Base-by-base conservation (phyloP, 2,888 invertebrate species). In the Aplocera efformata region DNA sequence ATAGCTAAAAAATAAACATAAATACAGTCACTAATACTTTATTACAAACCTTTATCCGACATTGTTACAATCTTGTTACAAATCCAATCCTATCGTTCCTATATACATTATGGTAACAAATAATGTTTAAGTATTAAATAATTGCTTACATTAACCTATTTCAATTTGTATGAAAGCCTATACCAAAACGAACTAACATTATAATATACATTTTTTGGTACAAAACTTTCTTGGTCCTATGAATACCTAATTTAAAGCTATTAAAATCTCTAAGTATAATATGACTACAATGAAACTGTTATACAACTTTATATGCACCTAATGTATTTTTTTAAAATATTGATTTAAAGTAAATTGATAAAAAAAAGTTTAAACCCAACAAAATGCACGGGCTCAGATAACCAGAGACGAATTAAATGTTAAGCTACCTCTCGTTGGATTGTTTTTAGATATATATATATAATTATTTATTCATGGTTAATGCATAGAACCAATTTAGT, bases 131-230 rank as follows among this genome's bases (percentile, higher is more conserved):
- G 68, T 59, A 58, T 82, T 83, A 82, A 86, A 85, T 82, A 82
- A 65, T 33, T 45, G 36, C 40, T 74, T 67, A 61, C 58, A 49
- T 61, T 69, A 74, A 72, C 70, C 75, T 81, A 81, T 67, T 69
- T 83, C 78, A 83, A 76, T 82, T 80, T 81, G 79, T 79, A 67
- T 67, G 79, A 80, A 86, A 85, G 79, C 73, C 71, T 71, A 72
- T 70, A 85, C 84, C 86, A 86, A 84, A 80, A 75, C 67, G 56
- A 76, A 73, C 73, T 80, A 79, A 76, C 70, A 73, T 62, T 55
- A 72, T 62, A 83, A 82, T 83, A 82, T 80, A 85, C 78, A 85
- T 70, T 83, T 79, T 88, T 88, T 84, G 86, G 85, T 83, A 82
- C 70, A 80, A 75, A 85, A 79, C 82, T 82, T 85, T 72, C 79